Evolutionary conservation across 2,797 vertebrate genomes (phyloP).

Genomic region (Eulemur coronatus): DNA sequence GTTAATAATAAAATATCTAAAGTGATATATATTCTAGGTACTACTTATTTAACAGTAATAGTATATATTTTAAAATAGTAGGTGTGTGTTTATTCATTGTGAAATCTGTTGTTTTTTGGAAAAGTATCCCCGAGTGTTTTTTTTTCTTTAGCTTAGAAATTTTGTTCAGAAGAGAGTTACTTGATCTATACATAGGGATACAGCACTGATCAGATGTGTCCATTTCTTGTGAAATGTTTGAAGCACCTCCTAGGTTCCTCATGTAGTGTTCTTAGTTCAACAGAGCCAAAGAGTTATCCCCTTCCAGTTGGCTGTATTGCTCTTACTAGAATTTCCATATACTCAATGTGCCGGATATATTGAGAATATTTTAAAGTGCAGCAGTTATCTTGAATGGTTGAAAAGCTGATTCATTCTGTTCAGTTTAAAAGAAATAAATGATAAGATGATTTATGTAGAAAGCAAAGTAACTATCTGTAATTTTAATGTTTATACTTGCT

Average conservation of each 20-base stretch:
- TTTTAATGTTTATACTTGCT: background rate
- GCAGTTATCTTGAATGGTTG: background rate
- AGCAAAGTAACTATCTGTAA: background rate
- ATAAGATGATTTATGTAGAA: background rate
- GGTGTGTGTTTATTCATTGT: background rate
- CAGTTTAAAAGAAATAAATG: background rate
- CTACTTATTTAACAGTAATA: background rate
- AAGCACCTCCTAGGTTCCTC: background rate
- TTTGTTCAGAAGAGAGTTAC: background rate
- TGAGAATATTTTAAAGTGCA: background rate
- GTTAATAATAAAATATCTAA: conserved; percentile 25
- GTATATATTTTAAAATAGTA: background rate
- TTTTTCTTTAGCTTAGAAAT: background rate
- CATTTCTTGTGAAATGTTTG: background rate
- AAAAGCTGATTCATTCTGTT: background rate
- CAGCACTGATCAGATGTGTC: background rate
- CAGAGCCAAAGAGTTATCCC: background rate
- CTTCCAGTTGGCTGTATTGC: too few relatives aligned
- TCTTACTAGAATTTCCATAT: background rate
- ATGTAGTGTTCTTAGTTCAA: background rate
- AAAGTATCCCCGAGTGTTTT: background rate
- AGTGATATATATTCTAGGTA: background rate
- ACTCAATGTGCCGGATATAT: background rate
- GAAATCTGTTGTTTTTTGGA: background rate
- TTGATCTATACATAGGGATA: background rate